Base-by-base conservation (phyloP, 1,140 invertebrate genomes). In the Antheraea mylitta region DNA sequence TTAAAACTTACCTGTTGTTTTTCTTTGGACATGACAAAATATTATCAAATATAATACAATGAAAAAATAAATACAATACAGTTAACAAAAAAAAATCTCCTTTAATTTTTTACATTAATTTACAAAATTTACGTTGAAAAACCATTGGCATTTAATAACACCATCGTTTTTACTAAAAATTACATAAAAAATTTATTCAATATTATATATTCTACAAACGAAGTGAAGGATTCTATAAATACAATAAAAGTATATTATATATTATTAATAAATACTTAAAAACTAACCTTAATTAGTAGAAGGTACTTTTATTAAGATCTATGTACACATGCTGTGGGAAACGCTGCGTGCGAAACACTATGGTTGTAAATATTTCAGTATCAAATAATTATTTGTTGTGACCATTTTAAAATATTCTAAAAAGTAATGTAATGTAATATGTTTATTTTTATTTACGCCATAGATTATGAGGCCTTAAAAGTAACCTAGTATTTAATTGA, bases 101-200 rank as follows among this genome's bases (percentile, higher is more conserved):
- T 74, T 91, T 91, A 89, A 90, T 90, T 53, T 42, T 91, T 91
- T 91, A 91, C 89, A 90, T 88, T 87, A 91, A 88, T 91, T 91
- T 91, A 91, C 89, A 91, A 80, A 76, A 88, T 78, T 86, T 82
- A 87, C 74, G 79, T 76, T 80, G n/a, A n/a, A 64, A 64, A 64
- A 66, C 36, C 13, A 53, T n/a, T 13, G 45, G 45, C 45, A 53
- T 53, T 53, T 6, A 1, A 16, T 16, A 53, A 53, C 45, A n/a
- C 45, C 45, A 16, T 53, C 45, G 45, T 16, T 53, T 42, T 42
- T 42, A 6, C 9, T 16, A 53, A 53, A 53, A 53, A 53, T 53
- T 53, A 53, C 45, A 53, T 53, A 53, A 53, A 53, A 53, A 13
- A 18, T 66, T 18, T 58, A 30, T 37, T 58, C n/a, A 18, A 38